Conservation (phyloP, 2,888 invertebrate genomes). For the Agrotis clavis region DNA sequence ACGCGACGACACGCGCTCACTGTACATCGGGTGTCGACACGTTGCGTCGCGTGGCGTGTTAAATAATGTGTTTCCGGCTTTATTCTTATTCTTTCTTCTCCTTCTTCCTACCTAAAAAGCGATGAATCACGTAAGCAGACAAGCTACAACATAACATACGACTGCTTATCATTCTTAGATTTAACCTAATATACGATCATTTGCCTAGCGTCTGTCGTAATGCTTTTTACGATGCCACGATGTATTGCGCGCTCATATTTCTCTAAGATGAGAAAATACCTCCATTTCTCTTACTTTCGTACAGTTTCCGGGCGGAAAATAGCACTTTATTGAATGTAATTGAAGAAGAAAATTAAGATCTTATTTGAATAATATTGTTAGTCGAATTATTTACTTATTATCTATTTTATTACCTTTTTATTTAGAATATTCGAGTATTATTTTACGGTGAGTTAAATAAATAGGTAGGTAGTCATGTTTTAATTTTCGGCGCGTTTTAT, state of each 20-base stretch:
- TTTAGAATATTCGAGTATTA: neutral
- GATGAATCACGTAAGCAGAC: slow-evolving; percentile 39
- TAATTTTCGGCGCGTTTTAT: slow-evolving; percentile 5
- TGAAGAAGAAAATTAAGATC: slow-evolving; percentile 11
- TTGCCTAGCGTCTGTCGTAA: slow-evolving; percentile 65
- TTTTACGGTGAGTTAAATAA: slow-evolving; percentile 16
- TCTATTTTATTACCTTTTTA: neutral
- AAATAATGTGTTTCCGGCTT: too few relatives aligned
- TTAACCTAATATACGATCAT: slow-evolving; percentile 72
- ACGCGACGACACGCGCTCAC: too few relatives aligned
- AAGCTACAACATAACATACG: slow-evolving; percentile 70
- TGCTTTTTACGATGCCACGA: slow-evolving; percentile 61
- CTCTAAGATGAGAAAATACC: slow-evolving; percentile 49
- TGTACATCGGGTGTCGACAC: too few relatives aligned
- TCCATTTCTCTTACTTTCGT: slow-evolving; percentile 31
- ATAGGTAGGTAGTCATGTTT: neutral
- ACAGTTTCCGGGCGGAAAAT: slow-evolving; percentile 17
- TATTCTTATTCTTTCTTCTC: too few relatives aligned
- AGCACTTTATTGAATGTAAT: slow-evolving; percentile 42
- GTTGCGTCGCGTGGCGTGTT: too few relatives aligned
- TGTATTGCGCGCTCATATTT: slow-evolving; percentile 53
- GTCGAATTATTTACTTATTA: neutral
- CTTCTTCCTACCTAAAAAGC: slow-evolving; percentile 12
- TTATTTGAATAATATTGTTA: slow-evolving; percentile 28
- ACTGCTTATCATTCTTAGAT: slow-evolving; percentile 73